Percentiles rank a stretch among this genome's conserved stretches.
These are phyloP conservation scores for Diarsia dahlii DNA, from an alignment of 2,888 invertebrate genomes.

Conservation along the genomic window DNA sequence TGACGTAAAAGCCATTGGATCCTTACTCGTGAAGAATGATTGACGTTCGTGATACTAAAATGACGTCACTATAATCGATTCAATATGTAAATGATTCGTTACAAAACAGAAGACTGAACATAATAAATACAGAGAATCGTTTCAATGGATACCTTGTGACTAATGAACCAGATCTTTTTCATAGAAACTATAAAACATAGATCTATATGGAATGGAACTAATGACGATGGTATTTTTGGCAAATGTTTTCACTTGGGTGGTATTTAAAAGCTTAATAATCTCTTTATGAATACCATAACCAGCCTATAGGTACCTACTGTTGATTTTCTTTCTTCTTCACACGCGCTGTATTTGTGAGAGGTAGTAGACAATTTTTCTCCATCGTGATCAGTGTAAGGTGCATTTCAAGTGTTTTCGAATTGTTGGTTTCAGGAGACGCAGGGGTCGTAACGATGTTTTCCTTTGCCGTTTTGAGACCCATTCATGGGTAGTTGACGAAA, in stretches of 20 bases:
- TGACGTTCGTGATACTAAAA: constrained; percentile 22
- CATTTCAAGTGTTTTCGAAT: not conserved
- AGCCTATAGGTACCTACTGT: not conserved
- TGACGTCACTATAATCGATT: constrained; percentile 49
- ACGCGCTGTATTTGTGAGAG: not conserved
- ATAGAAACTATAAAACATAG: constrained; percentile 38
- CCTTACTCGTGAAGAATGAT: constrained; percentile 2
- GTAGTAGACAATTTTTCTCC: not conserved
- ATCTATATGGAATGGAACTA: too few species aligned
- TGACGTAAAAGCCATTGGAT: constrained; percentile 26
- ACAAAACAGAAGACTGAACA: constrained; percentile 17
- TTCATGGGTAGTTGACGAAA: not conserved
- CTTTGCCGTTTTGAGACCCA: not conserved
- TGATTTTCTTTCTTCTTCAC: not conserved
- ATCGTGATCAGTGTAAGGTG: not conserved
- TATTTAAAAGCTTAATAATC: not conserved
- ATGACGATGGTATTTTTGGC: constrained; percentile 16
- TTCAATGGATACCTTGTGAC: constrained; percentile 47
- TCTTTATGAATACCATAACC: not conserved
- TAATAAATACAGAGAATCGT: constrained; percentile 31
- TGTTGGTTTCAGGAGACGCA: not conserved
- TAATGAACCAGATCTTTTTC: constrained; percentile 56
- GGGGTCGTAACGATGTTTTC: not conserved
- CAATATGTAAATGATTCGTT: constrained; percentile 40
- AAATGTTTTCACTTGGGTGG: constrained; percentile 14